A percentile compares a stretch with the other conserved stretches of the same genome.
Conservation (phyloP, 2,888 invertebrate species). For the Mayetiola destructor region DNA sequence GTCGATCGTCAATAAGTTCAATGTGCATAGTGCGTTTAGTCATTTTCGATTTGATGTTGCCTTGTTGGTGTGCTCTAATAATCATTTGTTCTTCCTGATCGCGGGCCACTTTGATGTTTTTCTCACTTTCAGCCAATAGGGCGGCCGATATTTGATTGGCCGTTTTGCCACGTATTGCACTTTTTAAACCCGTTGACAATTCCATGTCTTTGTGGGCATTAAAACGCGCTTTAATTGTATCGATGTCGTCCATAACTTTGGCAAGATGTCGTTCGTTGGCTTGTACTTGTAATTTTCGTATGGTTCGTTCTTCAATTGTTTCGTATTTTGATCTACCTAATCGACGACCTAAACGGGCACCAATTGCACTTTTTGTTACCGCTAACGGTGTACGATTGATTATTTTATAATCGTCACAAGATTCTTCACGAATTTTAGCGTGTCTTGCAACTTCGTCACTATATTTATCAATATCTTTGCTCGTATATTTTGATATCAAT, state of each 20-base stretch:
- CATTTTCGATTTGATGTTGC: conserved; percentile 25
- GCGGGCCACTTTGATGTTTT: conserved; percentile 30
- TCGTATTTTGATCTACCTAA: conserved; percentile 23
- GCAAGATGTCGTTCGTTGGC: conserved; percentile 39
- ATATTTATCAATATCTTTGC: conserved; percentile 49
- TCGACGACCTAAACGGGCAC: conserved; percentile 34
- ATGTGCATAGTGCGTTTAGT: conserved; percentile 28
- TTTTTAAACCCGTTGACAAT: conserved; percentile 37
- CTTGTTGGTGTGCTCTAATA: conserved; percentile 20
- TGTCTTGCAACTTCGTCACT: conserved; percentile 52
- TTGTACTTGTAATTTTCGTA: conserved; percentile 42
- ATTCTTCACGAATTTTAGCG: conserved; percentile 41
- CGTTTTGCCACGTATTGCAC: conserved; percentile 52
- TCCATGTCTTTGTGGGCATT: conserved; percentile 33
- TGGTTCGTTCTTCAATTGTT: conserved; percentile 35
- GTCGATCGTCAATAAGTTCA: conserved; percentile 32
- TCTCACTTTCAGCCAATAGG: conserved; percentile 43
- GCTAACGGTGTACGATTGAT: conserved; percentile 30
- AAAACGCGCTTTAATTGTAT: conserved; percentile 26
- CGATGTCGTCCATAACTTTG: conserved; percentile 38
- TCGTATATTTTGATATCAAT: conserved; percentile 48
- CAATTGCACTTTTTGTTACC: conserved; percentile 40
- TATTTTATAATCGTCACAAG: conserved; percentile 34
- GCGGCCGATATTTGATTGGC: conserved; percentile 57
- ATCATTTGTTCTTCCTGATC: conserved; percentile 24